These are phyloP conservation scores for Miltochrista miniata DNA, from an alignment of 2,888 invertebrate genomes.

Conservation along the genomic window DNA sequence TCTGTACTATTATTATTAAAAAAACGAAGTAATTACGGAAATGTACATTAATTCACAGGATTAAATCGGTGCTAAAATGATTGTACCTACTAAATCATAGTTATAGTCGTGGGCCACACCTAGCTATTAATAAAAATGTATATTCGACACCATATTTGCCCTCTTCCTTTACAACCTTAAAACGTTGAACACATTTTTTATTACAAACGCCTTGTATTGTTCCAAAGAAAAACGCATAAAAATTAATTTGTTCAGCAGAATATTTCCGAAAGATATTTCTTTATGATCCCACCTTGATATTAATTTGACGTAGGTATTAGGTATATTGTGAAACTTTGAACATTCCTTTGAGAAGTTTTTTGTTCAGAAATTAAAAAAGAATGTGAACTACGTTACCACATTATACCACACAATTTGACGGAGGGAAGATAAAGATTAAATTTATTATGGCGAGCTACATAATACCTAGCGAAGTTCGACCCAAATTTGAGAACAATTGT, in stretches of 20 bases:
- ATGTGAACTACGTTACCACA: constrained; percentile 9
- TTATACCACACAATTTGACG: constrained; percentile 27
- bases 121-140: too few relatives aligned
- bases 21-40: too few relatives aligned
- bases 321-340: constrained; percentile 29
- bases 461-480: constrained; percentile 9
- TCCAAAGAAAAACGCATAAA: neutral
- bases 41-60: too few relatives aligned
- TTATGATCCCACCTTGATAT: constrained; percentile 20
- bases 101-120: too few relatives aligned
- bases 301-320: constrained; percentile 17
- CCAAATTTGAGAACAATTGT: constrained; percentile 24
- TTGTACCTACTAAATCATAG: too few relatives aligned
- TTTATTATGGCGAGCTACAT: constrained; percentile 22
- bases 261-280: neutral
- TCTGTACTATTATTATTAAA: too few relatives aligned
- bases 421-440: constrained; percentile 27
- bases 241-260: neutral
- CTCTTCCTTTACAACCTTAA: too few relatives aligned
- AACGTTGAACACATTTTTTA: too few relatives aligned
- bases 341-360: constrained; percentile 24
- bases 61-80: too few relatives aligned
- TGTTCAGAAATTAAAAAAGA: constrained; percentile 30
- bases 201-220: too few relatives aligned
- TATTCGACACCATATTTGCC: too few relatives aligned